Evolutionary conservation across 2,113 vertebrate species (phyloP), one percentile per base, ranked within the genome.

Genomic region (Picathartes gymnocephalus): DNA sequence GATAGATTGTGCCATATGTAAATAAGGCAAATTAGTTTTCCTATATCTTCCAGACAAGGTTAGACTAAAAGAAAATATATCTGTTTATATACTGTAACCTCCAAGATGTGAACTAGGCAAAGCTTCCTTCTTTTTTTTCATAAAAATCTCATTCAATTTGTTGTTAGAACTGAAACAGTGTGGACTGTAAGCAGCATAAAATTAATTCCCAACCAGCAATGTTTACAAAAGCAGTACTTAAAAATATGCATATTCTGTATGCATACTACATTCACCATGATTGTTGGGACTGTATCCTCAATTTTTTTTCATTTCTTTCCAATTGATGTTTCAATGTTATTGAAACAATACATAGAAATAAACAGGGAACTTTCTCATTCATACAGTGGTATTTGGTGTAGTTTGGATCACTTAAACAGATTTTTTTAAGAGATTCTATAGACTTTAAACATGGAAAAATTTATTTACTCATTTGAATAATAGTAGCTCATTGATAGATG

Each of bases 1-100:
- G 97, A 98, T 98, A 98, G 98, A 98, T 98, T 98, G 98, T 98
- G 98, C 97, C 98, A 97, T 98, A 98, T 98, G 98, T 98, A 98
- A 98, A 98, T 98, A 98, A 98, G 98, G 98, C 98, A 98, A 98
- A 98, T 98, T 98, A 98, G 98, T 98, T 98, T 98, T 98, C 98
- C 98, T 98, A 98, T 98, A 98, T 98, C 98, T 98, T 98, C 97
- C 96, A 98, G 98, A 97, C 98, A 98, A 98, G 98, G 98, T 98
- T 98, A 98, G 97, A 97, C 95, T 97, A 97, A 98, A 98, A 98
- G 97, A 98, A 98, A 98, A 98, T 98, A 97, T 97, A 98, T 98
- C 98, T 98, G 98, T 98, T 98, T 98, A 98, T 97, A 97, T 97
- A 97, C 95, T 98, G 94, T 98, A 97, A 97, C 97, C 95, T 95